phyloP scores from a whole-genome alignment of 1,140 invertebrate genomes.

The Ridgeia piscesae region DNA sequence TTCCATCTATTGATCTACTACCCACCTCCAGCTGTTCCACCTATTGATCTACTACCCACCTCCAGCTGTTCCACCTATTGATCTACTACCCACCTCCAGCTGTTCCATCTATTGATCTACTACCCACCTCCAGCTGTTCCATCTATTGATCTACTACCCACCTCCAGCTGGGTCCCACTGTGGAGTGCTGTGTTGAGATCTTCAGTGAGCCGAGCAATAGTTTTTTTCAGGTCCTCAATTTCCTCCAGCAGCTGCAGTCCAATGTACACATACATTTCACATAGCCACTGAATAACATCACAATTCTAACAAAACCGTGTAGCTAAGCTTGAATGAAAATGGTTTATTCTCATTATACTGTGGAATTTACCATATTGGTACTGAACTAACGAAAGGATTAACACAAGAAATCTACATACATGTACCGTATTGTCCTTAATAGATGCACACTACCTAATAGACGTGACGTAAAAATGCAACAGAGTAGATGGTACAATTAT shows the following conservation, averaged over 20 bases:
- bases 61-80: neutral
- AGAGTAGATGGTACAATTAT: too few species aligned
- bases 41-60: neutral
- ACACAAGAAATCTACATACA: neutral
- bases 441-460: too few species aligned
- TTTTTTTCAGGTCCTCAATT: slow-evolving; percentile 33
- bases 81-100: too few species aligned
- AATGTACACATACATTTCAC: slow-evolving; percentile 9
- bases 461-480: too few species aligned
- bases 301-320: too few species aligned
- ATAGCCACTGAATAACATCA: neutral
- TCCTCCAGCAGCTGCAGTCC: slow-evolving; percentile 30
- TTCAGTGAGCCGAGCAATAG: slow-evolving; percentile 32
- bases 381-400: neutral
- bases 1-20: too few species aligned
- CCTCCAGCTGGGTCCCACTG: neutral
- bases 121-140: too few species aligned
- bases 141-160: neutral
- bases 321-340: too few species aligned
- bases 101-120: too few species aligned
- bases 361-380: neutral
- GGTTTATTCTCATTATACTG: neutral
- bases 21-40: too few species aligned
- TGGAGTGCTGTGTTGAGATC: slow-evolving; percentile 22
- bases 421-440: too few species aligned